Evolutionary conservation across 1,140 invertebrate species (phyloP), one percentile per base, ranked within the genome.

Genomic region (Drosophila teissieri): DNA sequence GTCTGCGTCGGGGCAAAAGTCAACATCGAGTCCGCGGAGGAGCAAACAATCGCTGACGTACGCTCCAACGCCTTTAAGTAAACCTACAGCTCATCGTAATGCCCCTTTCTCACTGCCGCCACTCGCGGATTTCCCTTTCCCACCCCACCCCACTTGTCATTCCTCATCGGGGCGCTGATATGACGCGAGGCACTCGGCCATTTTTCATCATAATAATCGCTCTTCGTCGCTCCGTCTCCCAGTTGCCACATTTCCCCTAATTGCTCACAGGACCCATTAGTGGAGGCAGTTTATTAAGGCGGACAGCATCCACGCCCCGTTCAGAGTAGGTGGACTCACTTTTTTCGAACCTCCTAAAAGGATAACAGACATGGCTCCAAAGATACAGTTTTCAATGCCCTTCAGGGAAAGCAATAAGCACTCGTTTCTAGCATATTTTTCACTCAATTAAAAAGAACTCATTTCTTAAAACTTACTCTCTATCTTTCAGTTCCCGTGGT

Each of bases 401-500:
- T 31, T 8, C 8, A 31, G 31, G 31, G 31, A 31, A 8, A 31
- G 31, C 31, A 31, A 31, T 31, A 8, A 31, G 27, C 27, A 8
- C 10, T 24, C 24, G 8, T 3, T 3, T 7, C 3, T 8, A 10
- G 7, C 31, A 8, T 31, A 31, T 31, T 31, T 8, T 10, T 31
- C 31, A 31, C 31, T 8, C 7, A 31, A 31, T 31, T 31, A 31
- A 8, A 10, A 10, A 31, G 31, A 0, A 10, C 8, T 31, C 8
- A 31, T 31, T 8, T 31, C 8, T 31, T 2, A 8, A 10, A 10
- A 31, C 31, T 31, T 10, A 3, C 8, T 31, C 2, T 31, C 8
- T 8, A 31, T 10, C 31, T 39, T 39, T 17, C 93, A 96, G 95
- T 94, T 63, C 93, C 94, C 64, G 94, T 95, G 22, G 92, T 93